Conservation (phyloP, 2,888 invertebrate species). For the Tineola bisselliella region DNA sequence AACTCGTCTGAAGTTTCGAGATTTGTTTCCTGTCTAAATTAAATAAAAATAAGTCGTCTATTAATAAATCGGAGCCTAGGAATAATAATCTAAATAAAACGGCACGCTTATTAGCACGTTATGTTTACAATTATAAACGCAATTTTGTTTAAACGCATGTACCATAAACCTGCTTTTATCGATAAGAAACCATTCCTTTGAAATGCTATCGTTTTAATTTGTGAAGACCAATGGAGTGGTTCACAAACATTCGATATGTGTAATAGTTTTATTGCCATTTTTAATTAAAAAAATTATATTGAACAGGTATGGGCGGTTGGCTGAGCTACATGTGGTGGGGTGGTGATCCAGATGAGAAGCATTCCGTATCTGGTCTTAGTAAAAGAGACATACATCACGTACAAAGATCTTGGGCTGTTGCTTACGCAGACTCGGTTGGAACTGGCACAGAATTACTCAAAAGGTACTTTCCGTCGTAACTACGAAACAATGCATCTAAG, state of each 20-base stretch:
- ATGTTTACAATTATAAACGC: constrained; percentile 7
- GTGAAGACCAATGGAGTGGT: too few relatives aligned
- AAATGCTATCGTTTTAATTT: too few relatives aligned
- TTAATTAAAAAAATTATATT: not conserved
- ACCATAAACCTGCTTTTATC: constrained; percentile 8
- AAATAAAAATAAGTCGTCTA: not conserved
- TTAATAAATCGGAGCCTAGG: too few relatives aligned
- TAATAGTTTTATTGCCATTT: too few relatives aligned
- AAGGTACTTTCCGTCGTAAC: constrained; percentile 28
- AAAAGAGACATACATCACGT: constrained; percentile 40
- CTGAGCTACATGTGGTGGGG: constrained; percentile 56
- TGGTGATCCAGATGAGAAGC: constrained; percentile 41
- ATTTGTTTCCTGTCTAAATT: not conserved
- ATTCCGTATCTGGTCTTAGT: constrained; percentile 41
- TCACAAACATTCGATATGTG: too few relatives aligned
- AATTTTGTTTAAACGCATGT: not conserved
- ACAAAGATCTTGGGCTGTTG: constrained; percentile 46
- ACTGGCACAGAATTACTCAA: constrained; percentile 50
- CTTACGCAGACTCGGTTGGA: constrained; percentile 33
- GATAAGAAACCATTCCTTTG: not conserved
- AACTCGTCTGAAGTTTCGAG: not conserved
- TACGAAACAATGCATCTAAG: too few relatives aligned
- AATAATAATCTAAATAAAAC: not conserved
- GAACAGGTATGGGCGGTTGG: constrained; percentile 46
- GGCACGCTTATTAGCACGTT: not conserved